Evolutionary conservation across 2,888 invertebrate genomes (phyloP), one percentile per base, ranked within the genome.

Genomic region (Peribatodes rhomboidaria): DNA sequence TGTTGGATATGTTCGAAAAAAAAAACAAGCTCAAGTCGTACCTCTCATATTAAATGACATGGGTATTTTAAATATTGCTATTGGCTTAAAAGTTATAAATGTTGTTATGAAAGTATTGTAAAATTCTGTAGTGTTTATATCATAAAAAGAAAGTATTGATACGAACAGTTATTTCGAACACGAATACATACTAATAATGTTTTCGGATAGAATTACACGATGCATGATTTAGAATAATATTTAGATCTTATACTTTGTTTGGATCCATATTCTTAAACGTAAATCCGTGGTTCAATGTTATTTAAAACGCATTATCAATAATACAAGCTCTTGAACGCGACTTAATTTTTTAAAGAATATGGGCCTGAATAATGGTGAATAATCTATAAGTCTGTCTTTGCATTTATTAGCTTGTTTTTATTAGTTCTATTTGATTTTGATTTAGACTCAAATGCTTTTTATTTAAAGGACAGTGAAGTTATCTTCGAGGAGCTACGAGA

Each of bases 381-480:
- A 35, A 35, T 67, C 61, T 70, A 75, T 75, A 87, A 90, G 89
- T 89, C 88, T 92, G 88, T 84, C 78, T 76, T 76, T 85, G 91
- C 92, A 92, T 92, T 92, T 92, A 91, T 80, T 88, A 86, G 79
- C 74, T 73, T 80, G 67, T 71, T 74, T 74, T 10, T 69, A 70
- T 76, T 73, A 68, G 65, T 76, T 47, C 31, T 27, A 11, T 37
- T 31, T 80, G 76, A 75, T 74, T 84, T 84, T 86, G 85, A 89
- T 88, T 74, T 88, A 90, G 87, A 91, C 88, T 85, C 85, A 88
- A 86, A 82, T 77, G 80, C 83, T 89, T 92, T 92, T 89, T 91
- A 92, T 92, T 93, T 94, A 89, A 94, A 94, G 93, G 94, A 86
- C 80, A 86, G 84, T 81, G 90, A 91, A 88, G 89, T 92, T 71